These are phyloP conservation scores for Antrozous pallidus DNA, from an alignment of 2,797 vertebrate genomes.

Conservation along the genomic window DNA sequence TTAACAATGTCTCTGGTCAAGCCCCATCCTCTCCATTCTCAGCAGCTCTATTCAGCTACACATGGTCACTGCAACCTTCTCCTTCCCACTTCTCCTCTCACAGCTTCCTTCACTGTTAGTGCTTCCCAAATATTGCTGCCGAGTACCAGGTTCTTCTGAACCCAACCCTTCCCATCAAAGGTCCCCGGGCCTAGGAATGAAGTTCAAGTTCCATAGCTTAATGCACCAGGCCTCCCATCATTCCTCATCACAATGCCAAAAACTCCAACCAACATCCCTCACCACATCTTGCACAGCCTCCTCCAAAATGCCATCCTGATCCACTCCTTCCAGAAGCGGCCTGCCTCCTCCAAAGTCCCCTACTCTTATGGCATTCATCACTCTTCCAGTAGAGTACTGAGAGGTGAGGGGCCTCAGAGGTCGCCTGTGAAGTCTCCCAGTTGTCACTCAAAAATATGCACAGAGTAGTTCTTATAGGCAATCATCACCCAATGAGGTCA, in stretches of 20 bases:
- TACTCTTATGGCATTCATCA: no score
- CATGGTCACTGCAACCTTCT: background rate
- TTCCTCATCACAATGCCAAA: background rate
- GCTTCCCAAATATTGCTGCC: background rate
- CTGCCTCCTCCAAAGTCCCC: background rate
- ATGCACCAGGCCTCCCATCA: background rate
- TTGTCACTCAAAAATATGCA: background rate
- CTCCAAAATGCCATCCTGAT: background rate
- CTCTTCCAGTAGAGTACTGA: background rate
- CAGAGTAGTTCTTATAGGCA: background rate
- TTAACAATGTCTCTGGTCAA: rapidly evolving
- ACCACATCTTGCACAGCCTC: rapidly evolving
- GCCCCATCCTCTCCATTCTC: no score
- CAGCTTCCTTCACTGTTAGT: background rate
- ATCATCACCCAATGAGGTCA: rapidly evolving
- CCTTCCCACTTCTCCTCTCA: background rate
- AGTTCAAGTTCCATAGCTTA: background rate
- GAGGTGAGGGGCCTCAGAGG: background rate
- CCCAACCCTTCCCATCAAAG: background rate
- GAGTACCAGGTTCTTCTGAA: background rate
- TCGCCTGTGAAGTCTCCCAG: background rate
- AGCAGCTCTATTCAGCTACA: background rate
- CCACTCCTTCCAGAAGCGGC: background rate
- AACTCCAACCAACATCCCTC: background rate
- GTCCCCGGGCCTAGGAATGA: background rate